phyloP scores from a whole-genome alignment of 2,113 vertebrate species.

The Vulpes vulpes region DNA sequence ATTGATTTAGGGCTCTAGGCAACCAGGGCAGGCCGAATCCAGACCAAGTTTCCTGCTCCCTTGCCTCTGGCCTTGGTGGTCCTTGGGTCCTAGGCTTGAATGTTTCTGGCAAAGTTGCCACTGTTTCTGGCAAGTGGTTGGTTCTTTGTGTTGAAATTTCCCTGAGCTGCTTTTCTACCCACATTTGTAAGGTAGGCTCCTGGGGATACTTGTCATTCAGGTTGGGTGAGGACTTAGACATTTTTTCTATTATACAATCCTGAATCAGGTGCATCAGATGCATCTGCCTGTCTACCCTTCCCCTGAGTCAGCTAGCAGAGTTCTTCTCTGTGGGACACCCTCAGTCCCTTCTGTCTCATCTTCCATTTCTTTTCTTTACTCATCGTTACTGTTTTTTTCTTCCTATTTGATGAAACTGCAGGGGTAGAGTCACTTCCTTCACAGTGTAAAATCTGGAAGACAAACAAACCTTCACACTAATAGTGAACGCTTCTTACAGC shows the following conservation, averaged over 20 bases:
- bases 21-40: not conserved
- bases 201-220: not conserved
- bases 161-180: not conserved
- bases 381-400: not conserved
- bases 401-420: not conserved
- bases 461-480: not conserved
- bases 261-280: not conserved
- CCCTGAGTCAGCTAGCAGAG: not conserved
- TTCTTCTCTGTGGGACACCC: too few relatives aligned
- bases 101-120: not conserved
- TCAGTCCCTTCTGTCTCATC: not conserved
- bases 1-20: not conserved
- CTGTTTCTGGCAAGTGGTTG: conserved; percentile 3
- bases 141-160: not conserved
- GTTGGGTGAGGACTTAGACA: not conserved
- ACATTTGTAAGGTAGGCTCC: not conserved
- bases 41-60: not conserved
- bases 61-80: not conserved
- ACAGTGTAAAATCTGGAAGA: not conserved
- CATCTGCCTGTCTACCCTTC: not conserved
- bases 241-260: not conserved
- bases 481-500: not conserved
- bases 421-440: not conserved
- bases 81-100: not conserved
- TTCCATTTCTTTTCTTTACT: not conserved